Base-by-base conservation (phyloP, 1,140 invertebrate species). In the Hetaerina americana region DNA sequence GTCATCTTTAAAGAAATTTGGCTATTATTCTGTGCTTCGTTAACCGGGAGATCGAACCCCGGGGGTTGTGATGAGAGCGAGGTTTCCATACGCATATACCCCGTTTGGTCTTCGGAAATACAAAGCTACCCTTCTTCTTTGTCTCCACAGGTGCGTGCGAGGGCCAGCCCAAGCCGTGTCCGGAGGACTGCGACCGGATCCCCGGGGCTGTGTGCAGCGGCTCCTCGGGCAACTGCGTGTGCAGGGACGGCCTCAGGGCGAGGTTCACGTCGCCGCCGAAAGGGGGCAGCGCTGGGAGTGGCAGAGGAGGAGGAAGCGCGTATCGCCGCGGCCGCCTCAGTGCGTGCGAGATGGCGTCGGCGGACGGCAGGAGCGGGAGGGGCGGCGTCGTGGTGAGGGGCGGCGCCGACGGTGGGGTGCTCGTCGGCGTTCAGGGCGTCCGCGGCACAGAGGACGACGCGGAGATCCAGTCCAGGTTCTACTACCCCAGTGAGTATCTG, bases 401-500 rank as follows among this genome's bases (percentile, higher is more conserved):
- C 31, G 31, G 31, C 6, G 31, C 6, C 6, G 31, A 6, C 31
- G 31, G 18, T 40, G 31, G 31, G 6, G 18, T 57, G 15, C 40
- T 57, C 40, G 40, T 57, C 2, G 40, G 40, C 3, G 40, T 57
- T 18, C 31, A 70, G 3, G 67, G 66, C 27, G 66, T 73, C 29
- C 72, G 71, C n/a, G 66, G 22, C 71, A 27, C 70, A 28, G 71
- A 40, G 66, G 73, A 76, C 67, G 29, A 71, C 26, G 70, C 75
- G 67, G 76, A 76, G 71, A 75, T 77, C 6, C 76, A 77, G 68
- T 74, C 76, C 27, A 68, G 74, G 24, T 71, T 77, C 28, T 80
- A 80, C 71, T 78, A 77, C 73, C 78, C 79, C 10, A 77, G 78
- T 79, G 75, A 78, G 76, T 57, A 57, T n/a, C n/a, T n/a, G n/a